Percentiles rank a stretch among this genome's conserved stretches.
These are phyloP conservation scores for Camponotus pennsylvanicus DNA, from an alignment of 1,140 invertebrate genomes.

Conservation along the genomic window DNA sequence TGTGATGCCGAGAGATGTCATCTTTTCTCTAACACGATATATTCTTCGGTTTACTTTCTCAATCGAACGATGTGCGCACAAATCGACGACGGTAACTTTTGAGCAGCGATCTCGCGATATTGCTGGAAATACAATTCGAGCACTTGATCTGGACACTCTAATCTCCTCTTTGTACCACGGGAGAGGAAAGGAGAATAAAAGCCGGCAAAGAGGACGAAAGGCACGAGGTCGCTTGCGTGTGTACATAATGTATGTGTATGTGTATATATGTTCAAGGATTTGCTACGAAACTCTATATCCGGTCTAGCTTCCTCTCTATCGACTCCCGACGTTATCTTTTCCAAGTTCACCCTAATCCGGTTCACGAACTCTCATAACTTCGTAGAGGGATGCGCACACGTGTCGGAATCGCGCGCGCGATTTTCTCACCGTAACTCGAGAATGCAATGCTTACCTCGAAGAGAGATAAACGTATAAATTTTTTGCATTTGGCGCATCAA, in stretches of 20 bases:
- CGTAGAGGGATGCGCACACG: neutral
- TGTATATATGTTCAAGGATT: neutral
- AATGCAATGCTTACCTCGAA: neutral
- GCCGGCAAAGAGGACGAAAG: conserved; percentile 28
- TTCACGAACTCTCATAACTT: conserved; percentile 3
- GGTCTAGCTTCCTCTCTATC: conserved; percentile 43
- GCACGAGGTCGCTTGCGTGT: neutral
- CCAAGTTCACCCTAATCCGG: conserved; percentile 39
- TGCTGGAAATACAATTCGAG: conserved; percentile 46
- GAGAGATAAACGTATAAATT: neutral
- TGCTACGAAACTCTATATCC: conserved; percentile 34
- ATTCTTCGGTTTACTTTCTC: neutral
- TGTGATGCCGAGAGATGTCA: conserved; percentile 5
- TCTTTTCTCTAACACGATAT: conserved; percentile 11
- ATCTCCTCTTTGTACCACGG: conserved; percentile 16
- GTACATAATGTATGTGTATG: neutral
- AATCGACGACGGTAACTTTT: conserved; percentile 35
- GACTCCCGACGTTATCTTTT: conserved; percentile 38
- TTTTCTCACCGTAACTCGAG: neutral
- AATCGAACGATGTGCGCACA: neutral
- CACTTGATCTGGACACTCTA: conserved; percentile 40
- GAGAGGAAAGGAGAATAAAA: conserved; percentile 25
- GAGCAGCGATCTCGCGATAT: conserved; percentile 14
- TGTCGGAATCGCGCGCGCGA: neutral
- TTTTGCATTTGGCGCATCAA: neutral